Conservation (phyloP, 2,888 invertebrate genomes). For the Eucriotettix oculatus region DNA sequence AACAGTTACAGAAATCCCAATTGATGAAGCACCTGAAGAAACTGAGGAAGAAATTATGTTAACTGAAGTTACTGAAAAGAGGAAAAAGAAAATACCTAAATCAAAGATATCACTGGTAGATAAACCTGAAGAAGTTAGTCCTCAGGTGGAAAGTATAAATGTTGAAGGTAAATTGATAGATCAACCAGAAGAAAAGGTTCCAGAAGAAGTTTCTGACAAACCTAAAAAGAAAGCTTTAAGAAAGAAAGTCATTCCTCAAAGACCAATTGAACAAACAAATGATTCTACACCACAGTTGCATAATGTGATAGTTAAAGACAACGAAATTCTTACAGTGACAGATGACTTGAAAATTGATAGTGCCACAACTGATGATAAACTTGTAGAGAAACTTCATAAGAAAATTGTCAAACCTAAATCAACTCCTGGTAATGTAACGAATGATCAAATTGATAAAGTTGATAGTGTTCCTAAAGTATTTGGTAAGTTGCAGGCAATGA, state of each 20-base stretch:
- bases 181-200: slow-evolving; percentile 10
- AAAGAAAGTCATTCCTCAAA: slow-evolving; percentile 13
- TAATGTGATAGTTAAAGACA: background rate
- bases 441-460: slow-evolving; percentile 9
- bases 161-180: background rate
- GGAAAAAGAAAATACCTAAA: background rate
- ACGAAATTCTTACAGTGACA: background rate
- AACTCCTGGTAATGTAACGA: slow-evolving; percentile 14
- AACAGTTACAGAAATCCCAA: slow-evolving; percentile 9
- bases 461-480: slow-evolving; percentile 3
- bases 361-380: background rate
- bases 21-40: background rate
- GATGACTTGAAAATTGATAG: background rate
- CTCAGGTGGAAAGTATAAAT: background rate
- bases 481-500: slow-evolving; percentile 26
- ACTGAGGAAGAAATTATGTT: slow-evolving; percentile 15
- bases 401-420: slow-evolving; percentile 1
- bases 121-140: background rate
- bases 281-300: background rate
- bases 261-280: background rate
- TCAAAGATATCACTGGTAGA: background rate
- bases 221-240: background rate
- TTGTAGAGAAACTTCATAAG: slow-evolving; percentile 3
- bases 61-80: slow-evolving; percentile 7
- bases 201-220: slow-evolving; percentile 10